These are phyloP conservation scores for Torymus auratus DNA, from an alignment of 2,888 invertebrate species.

Conservation along the genomic window DNA sequence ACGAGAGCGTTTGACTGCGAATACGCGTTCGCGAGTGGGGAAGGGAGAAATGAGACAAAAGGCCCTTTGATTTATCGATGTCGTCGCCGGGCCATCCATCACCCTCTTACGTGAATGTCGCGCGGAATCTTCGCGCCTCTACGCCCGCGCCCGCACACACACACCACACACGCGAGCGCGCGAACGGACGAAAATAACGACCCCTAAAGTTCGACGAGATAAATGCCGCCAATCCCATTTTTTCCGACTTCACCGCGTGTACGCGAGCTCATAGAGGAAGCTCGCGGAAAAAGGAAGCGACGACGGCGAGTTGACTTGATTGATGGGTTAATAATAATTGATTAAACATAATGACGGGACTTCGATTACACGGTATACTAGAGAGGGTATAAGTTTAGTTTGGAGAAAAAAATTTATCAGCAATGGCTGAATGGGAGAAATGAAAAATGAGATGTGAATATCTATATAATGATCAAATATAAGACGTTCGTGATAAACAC, in stretches of 20 bases:
- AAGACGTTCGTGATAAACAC: too few relatives aligned
- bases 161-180: background rate
- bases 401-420: too few relatives aligned
- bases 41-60: conserved; percentile 11
- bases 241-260: conserved; percentile 14
- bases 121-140: background rate
- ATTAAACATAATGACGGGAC: conserved; percentile 14
- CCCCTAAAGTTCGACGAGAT: conserved; percentile 34
- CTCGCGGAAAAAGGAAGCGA: background rate
- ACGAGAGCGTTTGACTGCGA: background rate
- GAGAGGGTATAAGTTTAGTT: too few relatives aligned
- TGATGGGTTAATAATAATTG: conserved; percentile 35
- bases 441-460: too few relatives aligned
- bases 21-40: too few relatives aligned
- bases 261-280: background rate
- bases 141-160: too few relatives aligned
- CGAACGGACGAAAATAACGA: conserved; percentile 36
- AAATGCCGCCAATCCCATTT: conserved; percentile 23
- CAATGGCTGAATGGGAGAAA: too few relatives aligned
- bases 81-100: conserved; percentile 31
- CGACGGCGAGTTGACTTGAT: conserved; percentile 25
- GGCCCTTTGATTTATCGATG: conserved; percentile 47
- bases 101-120: conserved; percentile 23
- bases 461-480: too few relatives aligned
- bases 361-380: too few relatives aligned